Evolutionary conservation across 2,888 invertebrate genomes (phyloP).

Genomic region (Icerya purchasi): DNA sequence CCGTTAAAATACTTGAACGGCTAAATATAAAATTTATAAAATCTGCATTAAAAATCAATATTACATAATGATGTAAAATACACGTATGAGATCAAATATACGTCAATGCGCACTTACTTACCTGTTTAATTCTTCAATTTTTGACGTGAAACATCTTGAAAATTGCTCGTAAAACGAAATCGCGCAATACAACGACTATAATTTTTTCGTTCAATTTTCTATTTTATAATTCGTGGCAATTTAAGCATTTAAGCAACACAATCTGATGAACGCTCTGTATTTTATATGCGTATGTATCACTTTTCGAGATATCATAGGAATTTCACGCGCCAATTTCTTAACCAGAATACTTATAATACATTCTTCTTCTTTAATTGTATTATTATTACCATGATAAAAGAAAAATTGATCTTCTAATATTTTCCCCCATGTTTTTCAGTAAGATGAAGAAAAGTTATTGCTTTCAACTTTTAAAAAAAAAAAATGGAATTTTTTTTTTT

Average conservation of each 20-base stretch:
- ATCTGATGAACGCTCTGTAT: neutral
- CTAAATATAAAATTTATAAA: no score
- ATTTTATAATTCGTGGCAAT: neutral
- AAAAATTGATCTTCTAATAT: neutral
- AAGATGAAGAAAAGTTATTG: neutral
- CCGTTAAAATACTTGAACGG: no score
- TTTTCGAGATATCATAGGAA: neutral
- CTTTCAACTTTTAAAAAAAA: neutral
- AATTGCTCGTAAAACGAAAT: no score
- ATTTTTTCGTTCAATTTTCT: neutral
- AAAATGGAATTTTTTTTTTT: neutral
- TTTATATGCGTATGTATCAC: neutral
- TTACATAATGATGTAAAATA: no score
- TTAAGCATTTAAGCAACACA: neutral
- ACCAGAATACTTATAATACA: neutral
- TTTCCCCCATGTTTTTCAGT: neutral
- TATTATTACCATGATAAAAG: no score
- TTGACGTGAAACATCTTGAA: no score
- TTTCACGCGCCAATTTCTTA: neutral
- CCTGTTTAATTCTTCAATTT: no score
- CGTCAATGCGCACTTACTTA: no score
- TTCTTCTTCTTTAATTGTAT: neutral
- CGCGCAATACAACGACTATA: no score
- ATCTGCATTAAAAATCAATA: no score
- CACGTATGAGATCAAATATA: no score